Evolutionary conservation across 2,797 vertebrate genomes (phyloP), one percentile per base, ranked within the genome.

Genomic region (Phaenicophaeus curvirostris): DNA sequence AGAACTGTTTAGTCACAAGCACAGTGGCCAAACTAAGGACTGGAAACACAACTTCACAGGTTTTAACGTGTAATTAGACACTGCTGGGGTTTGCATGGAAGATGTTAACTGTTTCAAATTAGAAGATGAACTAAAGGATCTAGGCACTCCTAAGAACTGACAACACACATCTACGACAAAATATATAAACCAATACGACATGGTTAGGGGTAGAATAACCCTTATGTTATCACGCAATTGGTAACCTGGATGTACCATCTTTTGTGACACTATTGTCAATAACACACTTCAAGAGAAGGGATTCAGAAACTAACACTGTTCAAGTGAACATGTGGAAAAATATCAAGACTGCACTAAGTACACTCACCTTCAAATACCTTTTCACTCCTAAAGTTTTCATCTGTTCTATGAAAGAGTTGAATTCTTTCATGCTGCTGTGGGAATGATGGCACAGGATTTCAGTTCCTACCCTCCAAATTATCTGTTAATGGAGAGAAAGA

Each of bases 391-490:
- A 96, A 93, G 98, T 98, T 96, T 99, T 99, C 97, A 99, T 98
- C 42, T 96, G 97, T 87, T 99, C 98, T 44, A 98, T 98, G 93
- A 99, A 98, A 89, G 78, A 93, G 84, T 89, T 99, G 93, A 99
- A 98, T 66, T 98, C 98, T 27, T 98, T 98, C 80, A 98, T 27
- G 8, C 46, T 98, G 93, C 98, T 98, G 33, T 96, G 97, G 18
- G 98, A 98, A 93, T 98, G 98, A 95, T 99, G 98, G 73, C 98
- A 98, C 27, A 99, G 96, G 95, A 99, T 98, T 97, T 99, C 99
- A n/a, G 96, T 97, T 95, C 98, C 98, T 25, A 99, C 74, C 97
- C 98, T 98, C 99, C 99, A 99, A 96, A 99, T 95, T 5, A 98
- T 89, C 99, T 99, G 72, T 87, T 42, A 89, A 59, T 8, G 48